phyloP scores from a whole-genome alignment of 2,888 invertebrate genomes.

The Trichogramma evanescens region DNA sequence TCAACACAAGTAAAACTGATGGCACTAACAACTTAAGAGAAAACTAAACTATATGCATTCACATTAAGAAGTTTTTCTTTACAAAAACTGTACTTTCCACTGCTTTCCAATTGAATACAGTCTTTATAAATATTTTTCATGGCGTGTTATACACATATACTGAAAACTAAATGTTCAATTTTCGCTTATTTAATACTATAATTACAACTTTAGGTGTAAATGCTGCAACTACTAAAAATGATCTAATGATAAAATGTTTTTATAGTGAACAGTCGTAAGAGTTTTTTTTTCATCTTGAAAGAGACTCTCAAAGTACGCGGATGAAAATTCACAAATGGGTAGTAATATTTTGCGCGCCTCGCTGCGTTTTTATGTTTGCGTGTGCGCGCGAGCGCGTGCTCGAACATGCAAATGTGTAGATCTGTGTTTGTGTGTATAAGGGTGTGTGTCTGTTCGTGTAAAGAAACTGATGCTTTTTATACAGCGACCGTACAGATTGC shows the following conservation, averaged over 20 bases:
- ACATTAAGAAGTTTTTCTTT: slow-evolving; percentile 26
- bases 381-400: background rate
- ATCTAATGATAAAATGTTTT: slow-evolving; percentile 28
- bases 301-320: slow-evolving; percentile 32
- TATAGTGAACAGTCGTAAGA: slow-evolving; percentile 32
- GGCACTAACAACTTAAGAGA: slow-evolving; percentile 26
- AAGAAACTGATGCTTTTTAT: slow-evolving; percentile 24
- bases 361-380: slow-evolving; percentile 8
- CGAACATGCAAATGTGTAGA: slow-evolving; percentile 24
- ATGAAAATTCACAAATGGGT: slow-evolving; percentile 32
- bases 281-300: slow-evolving; percentile 24
- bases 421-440: slow-evolving; percentile 30
- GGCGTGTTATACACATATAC: slow-evolving; percentile 29
- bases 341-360: slow-evolving; percentile 34
- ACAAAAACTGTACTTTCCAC: slow-evolving; percentile 28
- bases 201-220: slow-evolving; percentile 29
- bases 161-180: slow-evolving; percentile 26
- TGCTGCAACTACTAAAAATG: slow-evolving; percentile 25
- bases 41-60: slow-evolving; percentile 21
- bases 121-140: slow-evolving; percentile 38
- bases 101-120: slow-evolving; percentile 41
- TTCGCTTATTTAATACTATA: slow-evolving; percentile 26
- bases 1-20: slow-evolving; percentile 19
- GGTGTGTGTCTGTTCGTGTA: background rate
- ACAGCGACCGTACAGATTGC: slow-evolving; percentile 32